These are phyloP conservation scores for Lepidostoma basale DNA, from an alignment of 1,140 invertebrate genomes.

Conservation along the genomic window DNA sequence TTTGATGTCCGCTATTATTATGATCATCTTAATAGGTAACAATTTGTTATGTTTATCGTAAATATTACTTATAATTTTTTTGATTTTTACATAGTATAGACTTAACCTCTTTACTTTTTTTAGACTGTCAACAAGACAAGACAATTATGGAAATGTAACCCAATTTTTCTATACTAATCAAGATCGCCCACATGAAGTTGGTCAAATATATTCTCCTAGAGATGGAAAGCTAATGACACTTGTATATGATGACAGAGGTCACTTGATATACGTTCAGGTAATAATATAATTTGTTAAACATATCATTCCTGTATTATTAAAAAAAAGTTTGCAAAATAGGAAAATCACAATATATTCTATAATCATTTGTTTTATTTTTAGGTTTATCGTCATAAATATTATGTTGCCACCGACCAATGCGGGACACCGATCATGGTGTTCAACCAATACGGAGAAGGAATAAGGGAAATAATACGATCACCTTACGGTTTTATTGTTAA, in stretches of 20 bases:
- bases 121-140: conserved; percentile 82
- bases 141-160: conserved; percentile 92
- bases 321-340: not conserved
- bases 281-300: not conserved
- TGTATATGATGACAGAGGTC: conserved; percentile 89
- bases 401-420: conserved; percentile 93
- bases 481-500: conserved; percentile 94
- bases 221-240: conserved; percentile 89
- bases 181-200: conserved; percentile 79
- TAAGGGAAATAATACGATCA: conserved; percentile 92
- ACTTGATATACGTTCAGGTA: conserved; percentile 87
- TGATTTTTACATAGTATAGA: too few relatives aligned
- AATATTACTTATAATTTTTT: too few relatives aligned
- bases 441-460: conserved; percentile 91
- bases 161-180: conserved; percentile 97
- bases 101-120: too few relatives aligned
- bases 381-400: conserved; percentile 90
- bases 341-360: conserved; percentile 13
- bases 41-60: too few relatives aligned
- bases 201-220: conserved; percentile 90
- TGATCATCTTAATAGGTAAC: conserved; percentile 79
- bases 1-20: conserved; percentile 96
- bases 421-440: conserved; percentile 95
- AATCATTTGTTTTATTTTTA: conserved; percentile 51
- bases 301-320: not conserved